Evolutionary conservation across 1,140 invertebrate genomes (phyloP).

Genomic region (Papilio dardanus): DNA sequence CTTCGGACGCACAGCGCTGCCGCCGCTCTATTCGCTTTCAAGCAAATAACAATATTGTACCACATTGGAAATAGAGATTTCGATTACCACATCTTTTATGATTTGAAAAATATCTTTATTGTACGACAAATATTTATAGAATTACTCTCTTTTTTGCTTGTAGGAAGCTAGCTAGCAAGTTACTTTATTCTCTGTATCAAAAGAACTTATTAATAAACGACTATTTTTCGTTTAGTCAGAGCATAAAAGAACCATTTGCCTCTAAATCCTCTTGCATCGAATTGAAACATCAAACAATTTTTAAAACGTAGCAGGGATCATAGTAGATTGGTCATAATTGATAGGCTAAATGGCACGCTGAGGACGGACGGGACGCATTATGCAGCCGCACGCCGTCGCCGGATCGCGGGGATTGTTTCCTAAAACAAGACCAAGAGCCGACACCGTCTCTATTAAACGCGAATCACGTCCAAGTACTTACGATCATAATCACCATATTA

Average conservation of each 20-base stretch:
- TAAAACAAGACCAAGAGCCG: constrained; percentile 74
- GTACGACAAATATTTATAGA: no score
- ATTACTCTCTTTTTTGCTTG: no score
- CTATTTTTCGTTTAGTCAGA: background rate
- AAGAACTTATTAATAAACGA: background rate
- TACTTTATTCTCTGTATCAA: no score
- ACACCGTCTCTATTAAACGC: constrained; percentile 70
- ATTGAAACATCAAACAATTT: constrained; percentile 29
- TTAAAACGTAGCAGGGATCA: constrained; percentile 27
- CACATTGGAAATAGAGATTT: constrained; percentile 13
- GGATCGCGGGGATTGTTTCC: constrained; percentile 80
- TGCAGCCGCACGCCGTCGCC: constrained; percentile 77
- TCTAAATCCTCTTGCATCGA: background rate
- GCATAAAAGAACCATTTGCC: background rate
- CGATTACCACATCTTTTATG: background rate
- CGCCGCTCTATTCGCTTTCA: constrained; percentile 53
- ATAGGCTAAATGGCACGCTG: constrained; percentile 59
- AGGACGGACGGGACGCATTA: constrained; percentile 64
- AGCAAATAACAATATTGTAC: constrained; percentile 43
- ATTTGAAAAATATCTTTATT: no score
- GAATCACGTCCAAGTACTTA: constrained; percentile 44
- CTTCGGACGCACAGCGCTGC: constrained; percentile 63
- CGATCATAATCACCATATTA: constrained; percentile 35
- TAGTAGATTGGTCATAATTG: constrained; percentile 61
- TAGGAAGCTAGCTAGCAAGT: no score